phyloP scores from a whole-genome alignment of 2,797 vertebrate species.

The Malurus splendens region DNA sequence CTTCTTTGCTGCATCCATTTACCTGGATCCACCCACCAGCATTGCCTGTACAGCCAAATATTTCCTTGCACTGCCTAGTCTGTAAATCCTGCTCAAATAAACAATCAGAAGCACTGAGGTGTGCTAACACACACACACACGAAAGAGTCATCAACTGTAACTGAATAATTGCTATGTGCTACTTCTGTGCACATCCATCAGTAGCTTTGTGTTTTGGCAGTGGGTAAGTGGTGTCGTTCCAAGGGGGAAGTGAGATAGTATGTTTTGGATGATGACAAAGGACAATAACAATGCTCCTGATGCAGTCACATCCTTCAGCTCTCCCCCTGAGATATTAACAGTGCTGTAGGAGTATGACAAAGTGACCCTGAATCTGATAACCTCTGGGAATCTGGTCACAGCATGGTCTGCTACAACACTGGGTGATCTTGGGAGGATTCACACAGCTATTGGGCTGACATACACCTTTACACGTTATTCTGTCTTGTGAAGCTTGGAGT shows the following conservation, averaged over 20 bases:
- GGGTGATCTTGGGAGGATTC: background rate
- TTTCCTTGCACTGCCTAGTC: background rate
- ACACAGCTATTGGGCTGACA: background rate
- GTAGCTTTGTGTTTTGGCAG: background rate
- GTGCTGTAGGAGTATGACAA: background rate
- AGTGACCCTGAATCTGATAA: background rate
- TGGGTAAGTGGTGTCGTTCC: background rate
- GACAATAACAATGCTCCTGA: background rate
- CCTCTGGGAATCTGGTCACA: background rate
- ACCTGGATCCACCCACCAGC: background rate
- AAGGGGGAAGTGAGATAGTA: background rate
- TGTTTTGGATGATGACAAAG: background rate
- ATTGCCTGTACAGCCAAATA: background rate
- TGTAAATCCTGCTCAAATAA: background rate
- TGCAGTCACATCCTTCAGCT: background rate
- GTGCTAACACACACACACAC: background rate
- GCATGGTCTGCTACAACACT: rapidly evolving
- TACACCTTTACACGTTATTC: background rate
- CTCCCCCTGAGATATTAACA: rapidly evolving
- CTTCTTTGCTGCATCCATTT: background rate
- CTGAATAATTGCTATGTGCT: background rate
- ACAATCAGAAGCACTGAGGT: background rate
- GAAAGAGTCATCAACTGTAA: background rate
- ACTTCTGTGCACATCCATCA: background rate
- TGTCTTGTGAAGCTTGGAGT: background rate